Evolutionary conservation across 2,888 invertebrate genomes (phyloP).

Genomic region (Phaonia tiefii): DNA sequence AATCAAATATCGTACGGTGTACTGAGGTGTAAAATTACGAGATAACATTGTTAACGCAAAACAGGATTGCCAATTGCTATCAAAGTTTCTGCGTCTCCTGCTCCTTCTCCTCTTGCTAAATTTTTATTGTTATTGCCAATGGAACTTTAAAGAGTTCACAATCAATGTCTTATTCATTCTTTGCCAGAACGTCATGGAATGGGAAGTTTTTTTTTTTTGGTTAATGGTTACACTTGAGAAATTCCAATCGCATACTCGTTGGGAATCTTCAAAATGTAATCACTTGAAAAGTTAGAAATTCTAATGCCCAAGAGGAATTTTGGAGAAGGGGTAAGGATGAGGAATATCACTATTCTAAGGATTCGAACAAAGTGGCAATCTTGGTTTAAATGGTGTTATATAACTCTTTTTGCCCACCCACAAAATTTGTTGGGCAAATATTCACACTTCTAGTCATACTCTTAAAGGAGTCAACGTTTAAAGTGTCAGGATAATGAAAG

Average conservation of each 20-base stretch:
- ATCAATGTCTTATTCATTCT: background rate
- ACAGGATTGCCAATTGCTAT: conserved; percentile 17
- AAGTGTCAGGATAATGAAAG: background rate
- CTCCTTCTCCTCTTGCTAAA: too few relatives aligned
- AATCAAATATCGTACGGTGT: conserved; percentile 57
- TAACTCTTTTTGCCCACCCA: background rate
- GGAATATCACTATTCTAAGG: too few relatives aligned
- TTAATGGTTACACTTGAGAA: background rate
- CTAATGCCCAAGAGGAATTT: background rate
- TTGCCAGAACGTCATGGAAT: conserved; percentile 5
- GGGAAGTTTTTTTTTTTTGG: too few relatives aligned
- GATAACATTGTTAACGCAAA: conserved; percentile 53
- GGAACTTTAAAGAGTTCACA: conserved; percentile 12
- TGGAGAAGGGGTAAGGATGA: background rate
- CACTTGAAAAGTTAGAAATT: background rate
- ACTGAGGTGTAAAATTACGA: conserved; percentile 65
- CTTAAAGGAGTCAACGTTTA: background rate
- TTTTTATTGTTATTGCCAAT: conserved; percentile 1
- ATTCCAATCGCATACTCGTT: background rate
- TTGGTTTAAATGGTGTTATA: background rate
- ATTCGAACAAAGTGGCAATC: background rate
- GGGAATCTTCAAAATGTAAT: conserved; percentile 7
- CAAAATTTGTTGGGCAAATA: background rate
- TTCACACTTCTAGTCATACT: background rate
- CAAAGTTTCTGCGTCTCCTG: too few relatives aligned